phyloP scores from a whole-genome alignment of 2,888 invertebrate species.

The Meteorus cinctellus region DNA sequence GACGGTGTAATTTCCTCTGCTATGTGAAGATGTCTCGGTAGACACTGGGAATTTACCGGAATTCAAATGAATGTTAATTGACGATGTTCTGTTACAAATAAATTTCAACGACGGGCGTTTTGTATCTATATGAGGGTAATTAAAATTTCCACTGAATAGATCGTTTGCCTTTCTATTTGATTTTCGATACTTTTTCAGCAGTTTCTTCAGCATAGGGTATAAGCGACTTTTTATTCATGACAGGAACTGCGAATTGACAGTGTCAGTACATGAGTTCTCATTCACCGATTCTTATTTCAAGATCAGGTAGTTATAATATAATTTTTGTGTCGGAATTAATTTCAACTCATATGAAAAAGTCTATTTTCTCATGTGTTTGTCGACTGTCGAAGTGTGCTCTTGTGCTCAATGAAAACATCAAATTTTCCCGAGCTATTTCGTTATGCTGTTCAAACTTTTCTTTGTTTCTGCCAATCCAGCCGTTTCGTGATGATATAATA shows the following conservation, averaged over 20 bases:
- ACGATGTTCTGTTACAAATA: background rate
- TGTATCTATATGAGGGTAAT: background rate
- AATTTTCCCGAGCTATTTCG: slow-evolving; percentile 1
- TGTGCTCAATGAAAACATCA: slow-evolving; percentile 7
- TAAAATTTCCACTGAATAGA: background rate
- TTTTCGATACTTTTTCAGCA: background rate
- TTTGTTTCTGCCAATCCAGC: background rate
- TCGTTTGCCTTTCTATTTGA: background rate
- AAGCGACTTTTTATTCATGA: background rate
- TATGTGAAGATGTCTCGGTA: background rate
- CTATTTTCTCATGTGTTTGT: background rate
- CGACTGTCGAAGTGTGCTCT: no score
- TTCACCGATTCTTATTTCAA: background rate
- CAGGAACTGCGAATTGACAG: background rate
- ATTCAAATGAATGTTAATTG: slow-evolving; percentile 22
- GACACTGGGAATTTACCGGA: slow-evolving; percentile 5
- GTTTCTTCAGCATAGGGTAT: background rate
- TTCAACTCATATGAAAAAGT: background rate
- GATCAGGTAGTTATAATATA: background rate
- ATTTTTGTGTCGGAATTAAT: background rate
- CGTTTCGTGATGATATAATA: slow-evolving; percentile 54
- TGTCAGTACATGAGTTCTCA: background rate
- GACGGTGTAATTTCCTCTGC: background rate
- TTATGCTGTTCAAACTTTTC: slow-evolving; percentile 15
- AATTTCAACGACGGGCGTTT: background rate